Evolutionary conservation across 2,888 invertebrate genomes (phyloP).

Genomic region (Acholoe squamosa): DNA sequence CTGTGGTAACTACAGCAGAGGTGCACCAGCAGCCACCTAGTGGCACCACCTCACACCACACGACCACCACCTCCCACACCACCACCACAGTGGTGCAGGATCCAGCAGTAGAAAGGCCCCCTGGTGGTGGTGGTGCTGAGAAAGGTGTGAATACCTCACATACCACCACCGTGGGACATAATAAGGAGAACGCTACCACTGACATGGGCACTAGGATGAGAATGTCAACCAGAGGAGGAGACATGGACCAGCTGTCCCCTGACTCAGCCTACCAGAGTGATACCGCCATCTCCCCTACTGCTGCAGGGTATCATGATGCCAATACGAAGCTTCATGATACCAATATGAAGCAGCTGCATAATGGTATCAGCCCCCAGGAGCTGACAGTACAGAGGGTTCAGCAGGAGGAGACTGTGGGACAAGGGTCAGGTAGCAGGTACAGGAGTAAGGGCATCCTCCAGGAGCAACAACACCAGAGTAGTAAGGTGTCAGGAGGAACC

Average conservation of each 20-base stretch:
- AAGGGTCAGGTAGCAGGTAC: neutral
- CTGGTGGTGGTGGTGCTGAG: no score
- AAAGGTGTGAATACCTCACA: no score
- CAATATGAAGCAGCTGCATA: neutral
- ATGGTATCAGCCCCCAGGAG: constrained; percentile 26
- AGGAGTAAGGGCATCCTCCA: neutral
- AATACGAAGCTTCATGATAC: no score
- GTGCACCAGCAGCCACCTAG: no score
- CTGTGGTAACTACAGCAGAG: neutral
- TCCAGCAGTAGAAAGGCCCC: neutral
- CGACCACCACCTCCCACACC: neutral
- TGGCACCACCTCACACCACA: no score
- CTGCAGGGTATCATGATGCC: neutral
- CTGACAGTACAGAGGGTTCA: constrained; percentile 58
- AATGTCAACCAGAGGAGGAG: neutral
- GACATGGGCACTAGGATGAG: constrained; percentile 1
- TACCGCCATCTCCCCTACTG: constrained; percentile 39
- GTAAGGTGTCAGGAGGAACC: neutral
- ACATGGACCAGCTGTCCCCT: constrained; percentile 38
- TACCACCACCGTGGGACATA: no score
- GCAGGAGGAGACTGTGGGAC: constrained; percentile 30
- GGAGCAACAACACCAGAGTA: neutral
- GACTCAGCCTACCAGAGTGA: constrained; percentile 64
- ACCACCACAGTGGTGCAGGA: neutral
- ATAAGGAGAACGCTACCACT: no score